A percentile compares a stretch with the other conserved stretches of the same genome.
Conservation (phyloP, 1,140 invertebrate genomes). For the Caerostris darwini region DNA sequence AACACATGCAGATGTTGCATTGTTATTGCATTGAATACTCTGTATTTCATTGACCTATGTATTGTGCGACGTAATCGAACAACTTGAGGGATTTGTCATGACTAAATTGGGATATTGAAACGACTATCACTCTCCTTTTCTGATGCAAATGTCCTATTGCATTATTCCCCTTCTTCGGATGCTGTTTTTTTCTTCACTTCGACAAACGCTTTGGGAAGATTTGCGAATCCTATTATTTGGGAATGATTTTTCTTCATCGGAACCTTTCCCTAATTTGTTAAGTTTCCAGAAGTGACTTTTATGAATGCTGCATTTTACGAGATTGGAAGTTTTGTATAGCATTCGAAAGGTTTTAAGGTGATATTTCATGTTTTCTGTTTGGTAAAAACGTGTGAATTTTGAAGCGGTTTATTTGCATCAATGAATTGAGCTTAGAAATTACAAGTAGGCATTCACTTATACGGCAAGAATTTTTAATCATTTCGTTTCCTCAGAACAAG, state of each 20-base stretch:
- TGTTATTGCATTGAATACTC: background rate
- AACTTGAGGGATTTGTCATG: constrained; percentile 42
- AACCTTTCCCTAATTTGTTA: background rate
- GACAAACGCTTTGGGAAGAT: background rate
- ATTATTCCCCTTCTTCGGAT: background rate
- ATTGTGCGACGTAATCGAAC: constrained; percentile 10
- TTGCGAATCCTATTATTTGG: background rate
- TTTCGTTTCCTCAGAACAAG: too few species aligned
- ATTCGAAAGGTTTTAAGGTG: too few species aligned
- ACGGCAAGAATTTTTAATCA: too few species aligned
- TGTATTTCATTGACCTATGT: constrained; percentile 33
- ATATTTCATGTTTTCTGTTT: too few species aligned
- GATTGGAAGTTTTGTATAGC: too few species aligned
- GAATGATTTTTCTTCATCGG: background rate
- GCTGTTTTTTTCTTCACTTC: background rate
- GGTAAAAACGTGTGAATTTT: too few species aligned
- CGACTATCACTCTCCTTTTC: constrained; percentile 19
- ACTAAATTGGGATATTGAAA: constrained; percentile 27
- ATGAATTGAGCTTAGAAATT: too few species aligned
- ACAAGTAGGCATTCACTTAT: too few species aligned
- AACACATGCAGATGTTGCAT: background rate
- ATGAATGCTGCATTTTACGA: too few species aligned
- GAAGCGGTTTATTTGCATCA: too few species aligned
- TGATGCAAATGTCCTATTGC: constrained; percentile 11
- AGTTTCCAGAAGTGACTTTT: background rate